Evolutionary conservation across 2,113 vertebrate genomes (phyloP).

Genomic region (Cephalopholis sonnerati): DNA sequence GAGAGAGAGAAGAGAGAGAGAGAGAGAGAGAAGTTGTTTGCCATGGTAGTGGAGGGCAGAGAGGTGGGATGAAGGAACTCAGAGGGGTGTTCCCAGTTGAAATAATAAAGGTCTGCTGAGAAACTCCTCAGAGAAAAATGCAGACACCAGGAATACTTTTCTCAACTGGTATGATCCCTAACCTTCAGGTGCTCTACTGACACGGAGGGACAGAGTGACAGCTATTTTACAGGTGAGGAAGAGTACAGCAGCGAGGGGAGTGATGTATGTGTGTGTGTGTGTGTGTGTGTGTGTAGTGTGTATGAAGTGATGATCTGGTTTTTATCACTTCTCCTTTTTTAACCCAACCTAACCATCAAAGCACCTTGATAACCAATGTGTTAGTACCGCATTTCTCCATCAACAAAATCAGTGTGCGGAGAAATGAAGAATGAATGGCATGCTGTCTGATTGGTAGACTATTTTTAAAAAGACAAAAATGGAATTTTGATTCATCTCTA

Average conservation of each 20-base stretch:
- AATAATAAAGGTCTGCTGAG: background rate
- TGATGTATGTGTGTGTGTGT: background rate
- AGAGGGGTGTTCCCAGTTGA: conserved; percentile 22
- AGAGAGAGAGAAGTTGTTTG: background rate
- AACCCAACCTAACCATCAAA: background rate
- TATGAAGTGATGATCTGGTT: background rate
- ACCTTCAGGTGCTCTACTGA: conserved; percentile 3
- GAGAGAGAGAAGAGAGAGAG: background rate
- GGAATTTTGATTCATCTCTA: conserved; percentile 28
- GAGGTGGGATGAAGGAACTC: conserved; percentile 23
- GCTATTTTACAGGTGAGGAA: conserved; percentile 53
- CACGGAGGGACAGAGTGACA: background rate
- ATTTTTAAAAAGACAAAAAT: background rate
- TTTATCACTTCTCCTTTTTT: background rate
- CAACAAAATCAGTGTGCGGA: background rate
- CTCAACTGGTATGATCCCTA: background rate
- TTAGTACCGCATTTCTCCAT: background rate
- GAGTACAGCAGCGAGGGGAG: background rate
- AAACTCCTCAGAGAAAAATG: background rate
- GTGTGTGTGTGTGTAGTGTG: background rate
- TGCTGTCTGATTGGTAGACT: background rate
- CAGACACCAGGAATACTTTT: background rate
- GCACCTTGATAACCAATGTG: background rate
- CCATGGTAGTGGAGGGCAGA: conserved; percentile 14
- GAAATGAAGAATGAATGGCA: background rate